Conservation (phyloP, 2,888 invertebrate genomes). For the Melieria omissa region DNA sequence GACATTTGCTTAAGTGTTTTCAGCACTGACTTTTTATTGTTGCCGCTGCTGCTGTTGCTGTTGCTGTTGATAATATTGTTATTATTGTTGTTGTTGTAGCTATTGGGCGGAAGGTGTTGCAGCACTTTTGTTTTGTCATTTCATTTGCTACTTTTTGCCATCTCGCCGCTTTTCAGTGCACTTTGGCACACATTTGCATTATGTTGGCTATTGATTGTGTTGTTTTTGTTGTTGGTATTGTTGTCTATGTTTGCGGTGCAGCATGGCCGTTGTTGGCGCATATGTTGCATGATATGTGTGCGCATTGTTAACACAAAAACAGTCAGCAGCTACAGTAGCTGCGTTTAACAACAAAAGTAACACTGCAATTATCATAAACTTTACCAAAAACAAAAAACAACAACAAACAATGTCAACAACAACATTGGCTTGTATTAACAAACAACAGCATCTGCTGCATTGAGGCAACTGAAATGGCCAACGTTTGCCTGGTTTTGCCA, state of each 20-base stretch:
- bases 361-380: too few relatives aligned
- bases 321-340: background rate
- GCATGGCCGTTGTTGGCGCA: conserved; percentile 44
- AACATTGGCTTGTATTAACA: too few relatives aligned
- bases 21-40: conserved; percentile 6
- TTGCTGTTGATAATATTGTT: background rate
- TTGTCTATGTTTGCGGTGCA: conserved; percentile 12
- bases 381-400: background rate
- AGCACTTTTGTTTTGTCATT: background rate
- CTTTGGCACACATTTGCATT: conserved; percentile 18
- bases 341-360: too few relatives aligned
- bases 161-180: conserved; percentile 15
- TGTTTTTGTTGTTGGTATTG: conserved; percentile 13
- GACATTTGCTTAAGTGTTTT: background rate
- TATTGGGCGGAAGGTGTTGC: too few relatives aligned
- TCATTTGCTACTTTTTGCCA: conserved; percentile 1
- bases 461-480: too few relatives aligned
- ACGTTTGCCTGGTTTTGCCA: too few relatives aligned
- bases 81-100: too few relatives aligned
- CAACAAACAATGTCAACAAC: background rate
- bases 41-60: background rate
- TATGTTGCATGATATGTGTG: conserved; percentile 47
- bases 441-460: too few relatives aligned
- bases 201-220: conserved; percentile 12
- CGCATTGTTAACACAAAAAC: background rate